Conservation (phyloP, 2,113 vertebrate species). For the Puma concolor region DNA sequence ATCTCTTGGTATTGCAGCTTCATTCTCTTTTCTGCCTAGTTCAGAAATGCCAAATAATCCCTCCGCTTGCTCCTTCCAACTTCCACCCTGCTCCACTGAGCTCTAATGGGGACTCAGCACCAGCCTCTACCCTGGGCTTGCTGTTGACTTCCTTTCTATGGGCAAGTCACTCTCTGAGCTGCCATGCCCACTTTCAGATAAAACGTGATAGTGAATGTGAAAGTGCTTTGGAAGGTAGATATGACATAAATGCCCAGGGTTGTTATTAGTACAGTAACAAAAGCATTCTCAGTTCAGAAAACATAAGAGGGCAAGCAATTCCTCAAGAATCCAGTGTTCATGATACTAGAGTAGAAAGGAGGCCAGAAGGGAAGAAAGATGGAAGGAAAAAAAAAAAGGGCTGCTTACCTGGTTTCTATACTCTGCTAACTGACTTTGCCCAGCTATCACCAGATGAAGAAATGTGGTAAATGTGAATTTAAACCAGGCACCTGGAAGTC, state of each 20-base stretch:
- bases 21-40: background rate
- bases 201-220: background rate
- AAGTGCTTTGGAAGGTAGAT: background rate
- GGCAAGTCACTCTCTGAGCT: background rate
- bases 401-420: background rate
- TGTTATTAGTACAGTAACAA: background rate
- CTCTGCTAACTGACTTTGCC: background rate
- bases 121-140: background rate
- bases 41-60: background rate
- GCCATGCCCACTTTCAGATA: background rate
- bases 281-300: background rate
- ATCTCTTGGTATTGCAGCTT: background rate
- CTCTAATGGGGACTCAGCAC: no score
- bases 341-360: background rate
- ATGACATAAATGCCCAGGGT: background rate
- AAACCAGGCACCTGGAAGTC: background rate
- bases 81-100: background rate
- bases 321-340: background rate
- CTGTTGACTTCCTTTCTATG: background rate
- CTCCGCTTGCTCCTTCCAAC: background rate
- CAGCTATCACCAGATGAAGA: background rate
- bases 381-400: no score
- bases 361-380: background rate
- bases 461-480: background rate
- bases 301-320: background rate